Conservation (phyloP, 2,113 vertebrate species). For the Rhinogobius similis region DNA sequence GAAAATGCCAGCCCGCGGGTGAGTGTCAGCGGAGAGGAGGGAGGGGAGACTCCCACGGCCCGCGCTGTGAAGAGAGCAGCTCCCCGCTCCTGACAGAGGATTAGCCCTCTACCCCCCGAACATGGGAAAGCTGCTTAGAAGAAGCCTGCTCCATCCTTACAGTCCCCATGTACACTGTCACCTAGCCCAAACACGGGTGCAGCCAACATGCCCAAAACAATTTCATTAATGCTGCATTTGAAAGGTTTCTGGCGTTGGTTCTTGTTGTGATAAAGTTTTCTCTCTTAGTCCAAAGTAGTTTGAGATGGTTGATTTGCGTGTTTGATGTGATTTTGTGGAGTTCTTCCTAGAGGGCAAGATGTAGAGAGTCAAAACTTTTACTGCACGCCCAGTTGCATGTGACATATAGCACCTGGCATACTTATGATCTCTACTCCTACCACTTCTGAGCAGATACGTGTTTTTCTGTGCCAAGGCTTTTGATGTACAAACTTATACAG, state of each 20-base stretch:
- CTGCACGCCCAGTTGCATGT: conserved; percentile 34
- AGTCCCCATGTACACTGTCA: conserved; percentile 64
- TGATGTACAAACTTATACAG: conserved; percentile 50
- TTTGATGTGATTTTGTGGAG: conserved; percentile 72
- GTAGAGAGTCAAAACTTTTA: conserved; percentile 57
- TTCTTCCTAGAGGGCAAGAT: conserved; percentile 55
- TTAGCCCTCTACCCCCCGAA: conserved; percentile 79
- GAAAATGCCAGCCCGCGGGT: conserved; percentile 77
- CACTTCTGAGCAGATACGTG: conserved; percentile 29
- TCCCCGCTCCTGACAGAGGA: conserved; percentile 83
- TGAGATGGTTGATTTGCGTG: conserved; percentile 65
- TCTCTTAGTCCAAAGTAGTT: conserved; percentile 62
- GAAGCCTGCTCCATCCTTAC: conserved; percentile 70
- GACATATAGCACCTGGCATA: conserved; percentile 32
- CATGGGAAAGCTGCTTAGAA: conserved; percentile 80
- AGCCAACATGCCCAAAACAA: conserved; percentile 74
- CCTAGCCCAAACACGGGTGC: conserved; percentile 67
- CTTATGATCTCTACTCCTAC: conserved; percentile 40
- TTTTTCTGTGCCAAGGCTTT: conserved; percentile 36
- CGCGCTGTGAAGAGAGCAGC: conserved; percentile 74
- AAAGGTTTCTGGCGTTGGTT: conserved; percentile 67
- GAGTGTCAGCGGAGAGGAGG: conserved; percentile 69
- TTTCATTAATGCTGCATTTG: conserved; percentile 75
- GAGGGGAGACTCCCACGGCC: conserved; percentile 78
- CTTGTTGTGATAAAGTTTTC: conserved; percentile 68